Evolutionary conservation across 30 jellyfish, hydroid and myxozoan genomes (phyloP), one percentile per base, ranked within the genome.

Genomic region (Rhopilema esculentum): DNA sequence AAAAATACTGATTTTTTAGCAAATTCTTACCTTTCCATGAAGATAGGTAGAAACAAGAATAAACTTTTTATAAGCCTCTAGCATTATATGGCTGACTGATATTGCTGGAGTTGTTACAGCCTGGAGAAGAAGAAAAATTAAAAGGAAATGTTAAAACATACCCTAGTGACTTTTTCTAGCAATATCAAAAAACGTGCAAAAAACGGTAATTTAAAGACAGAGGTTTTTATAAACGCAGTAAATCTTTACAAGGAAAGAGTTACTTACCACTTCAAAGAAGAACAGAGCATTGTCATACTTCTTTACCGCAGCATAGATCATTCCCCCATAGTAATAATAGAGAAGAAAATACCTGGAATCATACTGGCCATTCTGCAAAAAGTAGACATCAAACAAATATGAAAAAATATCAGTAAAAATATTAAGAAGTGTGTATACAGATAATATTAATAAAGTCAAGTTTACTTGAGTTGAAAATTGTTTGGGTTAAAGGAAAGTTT

Each of bases 21-120:
- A n/a, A n/a, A 40, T 18, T 4, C 51, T 52, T 80, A 95, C 97
- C 97, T 95, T 90, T 68, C 99, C 99, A 85, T 92, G 96, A 0
- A 95, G 91, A 32, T 90, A 76, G 1, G 77, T 26, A 7, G 99
- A 95, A 20, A 87, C 92, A 16, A 95, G 75, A 23, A 95, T 76
- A 49, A 52, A 90, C 52, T 95, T 95, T 80, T 95, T 95, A 96
- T 89, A 90, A 1, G 96, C 72, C 72, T 95, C 99, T 72, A 95
- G 57, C 99, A 95, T 95, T 32, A 95, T 95, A 26, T 90, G 97
- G 83, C 99, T 95, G 63, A 95, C 98, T 17, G 96, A 92, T 86
- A 95, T 79, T 30, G 98, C 97, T 64, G 99, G 99, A 16, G 97
- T 91, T 19, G 99, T 95, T 16, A 95, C 97, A 4, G 96, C 97